Evolutionary conservation across 2,797 vertebrate genomes (phyloP).

Genomic region (Gouania willdenowi): DNA sequence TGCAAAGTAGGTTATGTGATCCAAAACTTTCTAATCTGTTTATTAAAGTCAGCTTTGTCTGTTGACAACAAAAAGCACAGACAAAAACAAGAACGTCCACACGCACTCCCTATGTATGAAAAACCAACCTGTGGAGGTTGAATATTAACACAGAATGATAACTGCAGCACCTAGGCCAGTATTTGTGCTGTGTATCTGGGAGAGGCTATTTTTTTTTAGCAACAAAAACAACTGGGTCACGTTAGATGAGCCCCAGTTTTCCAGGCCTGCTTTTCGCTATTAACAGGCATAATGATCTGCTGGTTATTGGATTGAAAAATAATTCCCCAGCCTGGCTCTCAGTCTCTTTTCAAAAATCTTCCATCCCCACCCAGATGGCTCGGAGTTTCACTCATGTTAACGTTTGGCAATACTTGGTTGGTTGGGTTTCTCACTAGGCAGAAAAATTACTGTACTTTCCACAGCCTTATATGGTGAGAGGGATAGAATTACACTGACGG

Average conservation of each 20-base stretch:
- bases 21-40: constrained; percentile 11
- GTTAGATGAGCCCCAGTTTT: constrained; percentile 54
- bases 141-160: constrained; percentile 37
- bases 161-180: constrained; percentile 27
- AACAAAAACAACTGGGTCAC: constrained; percentile 66
- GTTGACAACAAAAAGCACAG: too few species aligned
- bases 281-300: constrained; percentile 57
- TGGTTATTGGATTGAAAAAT: constrained; percentile 59
- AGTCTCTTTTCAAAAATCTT: constrained; percentile 52
- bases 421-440: constrained; percentile 57
- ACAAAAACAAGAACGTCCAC: too few species aligned
- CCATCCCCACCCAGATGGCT: constrained; percentile 60
- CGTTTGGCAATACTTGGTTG: constrained; percentile 56
- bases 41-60: constrained; percentile 20
- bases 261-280: constrained; percentile 52
- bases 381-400: constrained; percentile 56
- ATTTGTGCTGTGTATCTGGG: constrained; percentile 17
- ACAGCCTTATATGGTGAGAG: constrained; percentile 40
- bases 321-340: constrained; percentile 46
- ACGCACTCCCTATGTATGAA: too few species aligned
- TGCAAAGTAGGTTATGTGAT: too few species aligned
- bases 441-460: constrained; percentile 53
- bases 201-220: constrained; percentile 53
- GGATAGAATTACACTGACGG: constrained; percentile 34
- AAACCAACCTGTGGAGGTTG: constrained; percentile 29